Percentiles rank a stretch among this genome's conserved stretches.
phyloP scores from a whole-genome alignment of 1,140 invertebrate species.

The Drosophila oshimai region DNA sequence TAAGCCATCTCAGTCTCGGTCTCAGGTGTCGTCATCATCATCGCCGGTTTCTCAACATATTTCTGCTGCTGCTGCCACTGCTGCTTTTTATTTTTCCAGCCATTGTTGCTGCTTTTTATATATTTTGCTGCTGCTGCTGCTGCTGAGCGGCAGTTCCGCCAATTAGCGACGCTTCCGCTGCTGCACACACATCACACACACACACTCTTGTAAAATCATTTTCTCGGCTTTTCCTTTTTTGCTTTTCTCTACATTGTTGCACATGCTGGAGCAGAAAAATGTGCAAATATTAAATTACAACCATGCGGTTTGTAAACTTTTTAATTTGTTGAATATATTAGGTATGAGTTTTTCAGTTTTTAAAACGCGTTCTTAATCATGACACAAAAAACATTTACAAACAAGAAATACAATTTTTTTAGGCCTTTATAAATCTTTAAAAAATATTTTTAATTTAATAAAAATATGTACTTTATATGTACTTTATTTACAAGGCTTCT shows the following conservation, averaged over 20 bases:
- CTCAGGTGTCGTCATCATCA: conserved; percentile 66
- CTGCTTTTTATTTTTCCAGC: conserved; percentile 32
- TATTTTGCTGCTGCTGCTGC: conserved; percentile 9
- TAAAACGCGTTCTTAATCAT: not conserved
- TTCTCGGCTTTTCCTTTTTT: conserved; percentile 58
- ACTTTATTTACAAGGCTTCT: no score
- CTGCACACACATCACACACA: conserved; percentile 24
- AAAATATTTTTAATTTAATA: not conserved
- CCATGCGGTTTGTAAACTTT: conserved; percentile 1
- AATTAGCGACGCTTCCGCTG: conserved; percentile 76
- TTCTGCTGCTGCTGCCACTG: conserved; percentile 34
- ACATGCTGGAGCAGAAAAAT: conserved; percentile 29
- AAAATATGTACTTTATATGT: no score
- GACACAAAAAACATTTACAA: no score
- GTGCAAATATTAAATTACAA: conserved; percentile 22
- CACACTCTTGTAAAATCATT: conserved; percentile 35
- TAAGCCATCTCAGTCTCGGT: conserved; percentile 55
- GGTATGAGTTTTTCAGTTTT: no score
- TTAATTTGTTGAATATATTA: no score
- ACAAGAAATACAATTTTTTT: no score
- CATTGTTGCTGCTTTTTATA: conserved; percentile 21
- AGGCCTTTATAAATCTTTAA: no score
- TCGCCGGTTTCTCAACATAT: conserved; percentile 66
- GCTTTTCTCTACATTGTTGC: conserved; percentile 29
- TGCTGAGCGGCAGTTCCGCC: conserved; percentile 65